Evolutionary conservation across 2,888 invertebrate species (phyloP).

Genomic region (Glaucopsyche alexis): DNA sequence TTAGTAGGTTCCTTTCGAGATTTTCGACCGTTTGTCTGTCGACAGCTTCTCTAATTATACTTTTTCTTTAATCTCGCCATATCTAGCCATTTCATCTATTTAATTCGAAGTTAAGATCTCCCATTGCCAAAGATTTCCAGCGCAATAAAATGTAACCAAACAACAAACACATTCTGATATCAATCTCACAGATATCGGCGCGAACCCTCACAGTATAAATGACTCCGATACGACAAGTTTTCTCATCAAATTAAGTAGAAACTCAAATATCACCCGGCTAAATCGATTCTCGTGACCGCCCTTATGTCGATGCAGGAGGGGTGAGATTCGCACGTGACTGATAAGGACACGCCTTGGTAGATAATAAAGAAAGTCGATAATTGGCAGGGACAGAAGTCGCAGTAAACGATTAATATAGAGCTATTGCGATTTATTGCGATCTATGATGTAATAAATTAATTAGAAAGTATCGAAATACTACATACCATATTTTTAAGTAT

Average conservation of each 20-base stretch:
- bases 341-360: conserved; percentile 31
- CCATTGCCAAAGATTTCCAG: conserved; percentile 39
- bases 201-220: conserved; percentile 66
- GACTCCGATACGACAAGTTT: conserved; percentile 70
- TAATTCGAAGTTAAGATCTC: conserved; percentile 36
- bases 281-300: conserved; percentile 27
- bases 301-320: conserved; percentile 42
- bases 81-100: conserved; percentile 13
- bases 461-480: not conserved
- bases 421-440: not conserved
- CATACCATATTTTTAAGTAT: not conserved
- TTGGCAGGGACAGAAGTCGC: conserved; percentile 58
- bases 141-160: conserved; percentile 49
- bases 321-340: conserved; percentile 39
- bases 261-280: conserved; percentile 45
- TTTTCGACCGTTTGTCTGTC: not conserved
- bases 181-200: conserved; percentile 54
- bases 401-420: conserved; percentile 21
- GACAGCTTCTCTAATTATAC: not conserved
- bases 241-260: conserved; percentile 74
- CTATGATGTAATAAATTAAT: conserved; percentile 3
- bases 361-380: conserved; percentile 74
- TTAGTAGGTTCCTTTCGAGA: too few relatives aligned
- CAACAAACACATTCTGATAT: conserved; percentile 52
- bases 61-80: not conserved